Percentiles rank a stretch among this genome's conserved stretches.
phyloP scores from a whole-genome alignment of 2,888 invertebrate species.

The Polyploca ridens region DNA sequence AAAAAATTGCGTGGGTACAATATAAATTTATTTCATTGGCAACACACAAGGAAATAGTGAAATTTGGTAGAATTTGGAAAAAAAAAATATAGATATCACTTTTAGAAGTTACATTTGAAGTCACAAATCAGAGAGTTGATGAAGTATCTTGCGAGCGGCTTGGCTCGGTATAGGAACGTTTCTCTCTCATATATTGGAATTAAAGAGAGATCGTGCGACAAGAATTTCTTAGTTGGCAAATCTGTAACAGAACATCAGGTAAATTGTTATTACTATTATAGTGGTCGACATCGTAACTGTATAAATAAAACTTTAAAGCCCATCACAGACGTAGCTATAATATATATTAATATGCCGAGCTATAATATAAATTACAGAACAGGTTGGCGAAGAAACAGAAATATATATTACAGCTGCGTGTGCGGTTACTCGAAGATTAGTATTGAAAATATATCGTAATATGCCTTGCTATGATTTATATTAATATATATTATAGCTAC shows the following conservation, averaged over 20 bases:
- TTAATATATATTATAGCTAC: too few relatives aligned
- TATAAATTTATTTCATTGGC: neutral
- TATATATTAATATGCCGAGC: too few relatives aligned
- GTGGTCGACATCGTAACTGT: too few relatives aligned
- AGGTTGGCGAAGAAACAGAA: too few relatives aligned
- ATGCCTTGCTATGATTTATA: too few relatives aligned
- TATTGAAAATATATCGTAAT: too few relatives aligned
- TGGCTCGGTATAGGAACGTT: conserved; percentile 50
- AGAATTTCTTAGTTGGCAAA: conserved; percentile 46
- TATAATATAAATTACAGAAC: too few relatives aligned
- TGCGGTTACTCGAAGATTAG: too few relatives aligned
- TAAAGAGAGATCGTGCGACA: conserved; percentile 52
- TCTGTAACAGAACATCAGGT: conserved; percentile 44
- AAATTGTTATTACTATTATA: too few relatives aligned
- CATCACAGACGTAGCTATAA: too few relatives aligned
- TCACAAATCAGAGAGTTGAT: conserved; percentile 57
- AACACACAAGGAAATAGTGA: neutral
- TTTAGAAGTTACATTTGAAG: conserved; percentile 50
- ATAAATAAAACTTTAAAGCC: too few relatives aligned
- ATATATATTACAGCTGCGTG: too few relatives aligned
- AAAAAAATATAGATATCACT: neutral
- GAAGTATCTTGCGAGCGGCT: conserved; percentile 42
- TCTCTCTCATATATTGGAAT: conserved; percentile 64
- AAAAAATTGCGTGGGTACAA: neutral
- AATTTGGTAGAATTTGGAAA: neutral